Evolutionary conservation across 2,797 vertebrate genomes (phyloP).

Genomic region (Octomys mimax): DNA sequence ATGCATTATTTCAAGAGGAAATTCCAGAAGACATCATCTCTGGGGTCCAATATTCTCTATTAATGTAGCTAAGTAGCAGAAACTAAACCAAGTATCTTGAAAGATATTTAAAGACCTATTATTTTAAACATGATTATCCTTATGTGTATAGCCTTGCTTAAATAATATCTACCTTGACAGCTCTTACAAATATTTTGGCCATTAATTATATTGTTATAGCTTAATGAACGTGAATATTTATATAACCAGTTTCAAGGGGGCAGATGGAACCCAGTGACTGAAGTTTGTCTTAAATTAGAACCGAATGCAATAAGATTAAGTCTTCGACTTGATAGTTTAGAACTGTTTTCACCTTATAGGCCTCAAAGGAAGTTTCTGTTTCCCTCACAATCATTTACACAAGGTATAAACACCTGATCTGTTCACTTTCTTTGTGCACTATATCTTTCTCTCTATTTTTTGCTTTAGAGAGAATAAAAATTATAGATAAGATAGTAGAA

Average conservation of each 20-base stretch:
- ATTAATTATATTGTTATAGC: slow-evolving; percentile 28
- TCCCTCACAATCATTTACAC: neutral
- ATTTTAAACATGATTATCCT: slow-evolving; percentile 20
- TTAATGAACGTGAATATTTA: slow-evolving; percentile 8
- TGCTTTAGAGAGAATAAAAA: too few species aligned
- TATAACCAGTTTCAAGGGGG: neutral
- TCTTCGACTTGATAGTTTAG: neutral
- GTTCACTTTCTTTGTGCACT: neutral
- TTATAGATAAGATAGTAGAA: too few species aligned
- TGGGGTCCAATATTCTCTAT: slow-evolving; percentile 67
- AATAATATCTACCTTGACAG: neutral
- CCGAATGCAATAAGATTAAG: neutral
- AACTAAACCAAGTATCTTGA: slow-evolving; percentile 59
- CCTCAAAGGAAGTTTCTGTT: neutral
- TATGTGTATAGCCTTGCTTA: neutral
- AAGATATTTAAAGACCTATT: slow-evolving; percentile 64
- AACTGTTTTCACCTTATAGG: neutral
- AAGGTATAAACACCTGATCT: neutral
- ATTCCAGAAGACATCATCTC: slow-evolving; percentile 51
- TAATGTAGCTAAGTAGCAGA: slow-evolving; percentile 60
- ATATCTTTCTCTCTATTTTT: neutral
- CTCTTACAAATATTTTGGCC: neutral
- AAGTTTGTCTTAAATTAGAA: neutral
- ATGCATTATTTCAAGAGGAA: slow-evolving; percentile 78
- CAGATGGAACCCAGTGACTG: neutral